Evolutionary conservation across 2,797 vertebrate genomes (phyloP), one percentile per base, ranked within the genome.

Genomic region (Siniperca obscura): DNA sequence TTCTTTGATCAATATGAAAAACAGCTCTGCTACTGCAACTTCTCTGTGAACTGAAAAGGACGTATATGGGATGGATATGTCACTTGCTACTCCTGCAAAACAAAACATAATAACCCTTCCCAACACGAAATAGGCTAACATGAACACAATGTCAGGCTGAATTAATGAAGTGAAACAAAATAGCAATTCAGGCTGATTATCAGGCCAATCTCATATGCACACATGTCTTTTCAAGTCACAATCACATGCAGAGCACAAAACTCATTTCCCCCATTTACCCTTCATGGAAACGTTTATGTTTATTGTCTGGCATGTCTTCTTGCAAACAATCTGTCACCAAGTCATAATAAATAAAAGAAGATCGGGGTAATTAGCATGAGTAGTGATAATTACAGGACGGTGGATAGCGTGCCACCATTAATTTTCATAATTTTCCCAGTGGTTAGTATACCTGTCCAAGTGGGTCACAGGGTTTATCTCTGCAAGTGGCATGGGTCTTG

Each of bases 391-490:
- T 27, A 46, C 12, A 30, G 65, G 30, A 46, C 3, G 3, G 50
- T 52, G 4, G 38, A 34, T 71, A 50, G 5, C 13, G 2, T 22
- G 17, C 38, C 7, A 30, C 30, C 42, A 60, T 77, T 7, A 30
- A 36, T 2, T 48, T 13, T 40, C 22, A 52, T 81, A 21, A 76
- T 59, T 53, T 59, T 78, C 59, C 34, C 40, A 25, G 40, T 44
- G 62, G 44, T 75, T 66, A 67, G 69, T 62, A 36, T 22, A 55
- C 36, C 42, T 69, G 52, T 69, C n/a, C 36, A 67, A 77, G 61
- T 50, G 57, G 65, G 25, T 78, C 22, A 42, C 52, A 42, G 27
- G 56, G 5, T 75, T 80, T 72, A 65, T 68, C 62, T 62, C 38
- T 61, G 56, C 30, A 70, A 62, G 34, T 80, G 40, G 50, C 46